Percentiles rank a stretch among this genome's conserved stretches.
These are phyloP conservation scores for Caenorhabditis macrosperma DNA, from an alignment of 2,888 invertebrate species.

Conservation along the genomic window DNA sequence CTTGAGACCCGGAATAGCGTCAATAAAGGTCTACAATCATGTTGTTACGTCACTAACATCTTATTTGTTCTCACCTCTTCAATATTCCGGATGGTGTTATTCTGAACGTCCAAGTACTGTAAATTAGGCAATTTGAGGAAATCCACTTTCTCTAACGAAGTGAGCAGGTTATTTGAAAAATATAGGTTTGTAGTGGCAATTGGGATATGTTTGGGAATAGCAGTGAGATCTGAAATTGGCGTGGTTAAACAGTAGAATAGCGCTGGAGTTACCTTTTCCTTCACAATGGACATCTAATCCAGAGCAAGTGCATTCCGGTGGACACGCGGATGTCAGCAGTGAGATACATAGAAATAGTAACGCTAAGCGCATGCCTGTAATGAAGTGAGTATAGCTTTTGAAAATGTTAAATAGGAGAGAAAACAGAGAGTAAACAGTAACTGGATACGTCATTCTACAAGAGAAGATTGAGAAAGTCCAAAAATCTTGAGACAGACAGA, in stretches of 20 bases:
- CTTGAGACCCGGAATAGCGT: conserved; percentile 65
- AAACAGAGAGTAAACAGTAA: conserved; percentile 9
- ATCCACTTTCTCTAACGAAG: conserved; percentile 27
- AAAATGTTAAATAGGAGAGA: neutral
- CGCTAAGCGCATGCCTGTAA: conserved; percentile 39
- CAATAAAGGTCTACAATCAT: conserved; percentile 68
- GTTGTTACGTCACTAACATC: neutral
- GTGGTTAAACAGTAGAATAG: neutral
- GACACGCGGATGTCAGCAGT: conserved; percentile 17
- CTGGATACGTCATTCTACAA: neutral
- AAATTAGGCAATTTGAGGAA: conserved; percentile 38
- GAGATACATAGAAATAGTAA: conserved; percentile 18
- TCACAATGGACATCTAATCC: conserved; percentile 46
- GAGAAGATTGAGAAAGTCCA: conserved; percentile 5
- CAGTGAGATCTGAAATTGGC: conserved; percentile 1
- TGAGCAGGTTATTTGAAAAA: conserved; percentile 31
- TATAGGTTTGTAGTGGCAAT: conserved; percentile 39
- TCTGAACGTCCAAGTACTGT: conserved; percentile 40
- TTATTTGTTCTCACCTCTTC: conserved; percentile 30
- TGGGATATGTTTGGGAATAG: conserved; percentile 39
- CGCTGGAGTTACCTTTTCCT: conserved; percentile 27
- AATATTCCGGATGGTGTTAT: conserved; percentile 39
- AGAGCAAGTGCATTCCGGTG: conserved; percentile 26
- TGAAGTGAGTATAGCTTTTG: neutral
- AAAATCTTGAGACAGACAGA: neutral